These are phyloP conservation scores for Diogma glabrata DNA, from an alignment of 2,888 invertebrate species.

Conservation along the genomic window DNA sequence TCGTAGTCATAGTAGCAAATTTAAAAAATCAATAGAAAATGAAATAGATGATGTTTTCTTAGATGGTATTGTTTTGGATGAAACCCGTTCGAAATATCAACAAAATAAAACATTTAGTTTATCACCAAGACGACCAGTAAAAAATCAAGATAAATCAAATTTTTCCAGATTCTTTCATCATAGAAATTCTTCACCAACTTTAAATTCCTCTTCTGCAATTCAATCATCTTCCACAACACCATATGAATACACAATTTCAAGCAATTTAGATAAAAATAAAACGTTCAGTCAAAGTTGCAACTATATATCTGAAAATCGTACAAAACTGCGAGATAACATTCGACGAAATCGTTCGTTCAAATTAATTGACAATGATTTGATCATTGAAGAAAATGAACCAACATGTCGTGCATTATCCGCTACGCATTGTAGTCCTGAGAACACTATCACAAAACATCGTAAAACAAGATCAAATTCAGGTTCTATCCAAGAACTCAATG, in stretches of 20 bases:
- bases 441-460: neutral
- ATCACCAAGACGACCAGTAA: constrained; percentile 5
- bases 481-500: constrained; percentile 19
- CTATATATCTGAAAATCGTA: constrained; percentile 14
- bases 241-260: neutral
- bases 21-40: constrained; percentile 13
- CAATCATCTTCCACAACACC: neutral
- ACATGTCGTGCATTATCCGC: constrained; percentile 4
- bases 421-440: neutral
- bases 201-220: neutral
- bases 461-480: constrained; percentile 14
- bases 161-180: constrained; percentile 9
- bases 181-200: constrained; percentile 9
- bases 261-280: constrained; percentile 6
- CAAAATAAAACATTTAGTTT: constrained; percentile 8
- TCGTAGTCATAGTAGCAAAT: constrained; percentile 16
- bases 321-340: constrained; percentile 19
- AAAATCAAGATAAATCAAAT: constrained; percentile 9
- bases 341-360: constrained; percentile 21
- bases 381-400: constrained; percentile 14
- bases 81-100: neutral
- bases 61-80: constrained; percentile 1
- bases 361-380: constrained; percentile 17
- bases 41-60: constrained; percentile 9
- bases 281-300: constrained; percentile 11